Evolutionary conservation across 2,888 invertebrate species (phyloP).

Genomic region (Sphecodes monilicornis): DNA sequence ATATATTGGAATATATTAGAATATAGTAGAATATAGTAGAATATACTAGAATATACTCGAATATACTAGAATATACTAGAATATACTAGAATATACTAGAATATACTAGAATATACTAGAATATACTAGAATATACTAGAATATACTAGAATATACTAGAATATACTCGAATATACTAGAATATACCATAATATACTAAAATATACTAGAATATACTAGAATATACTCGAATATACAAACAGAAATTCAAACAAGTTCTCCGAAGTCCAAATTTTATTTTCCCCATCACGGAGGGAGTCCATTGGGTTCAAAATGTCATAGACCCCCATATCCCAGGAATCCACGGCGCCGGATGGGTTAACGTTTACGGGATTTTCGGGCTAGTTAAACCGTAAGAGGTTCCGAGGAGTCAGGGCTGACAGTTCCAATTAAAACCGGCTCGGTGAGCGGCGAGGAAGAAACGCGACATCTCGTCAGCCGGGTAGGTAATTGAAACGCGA

Average conservation of each 20-base stretch:
- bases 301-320: neutral
- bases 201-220: too few relatives aligned
- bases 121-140: too few relatives aligned
- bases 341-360: neutral
- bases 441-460: neutral
- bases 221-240: too few relatives aligned
- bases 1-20: too few relatives aligned
- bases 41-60: too few relatives aligned
- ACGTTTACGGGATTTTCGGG: conserved; percentile 31
- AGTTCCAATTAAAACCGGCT: neutral
- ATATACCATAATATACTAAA: too few relatives aligned
- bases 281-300: neutral
- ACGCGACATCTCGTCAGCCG: neutral
- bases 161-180: too few relatives aligned
- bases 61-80: too few relatives aligned
- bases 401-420: neutral
- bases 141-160: too few relatives aligned
- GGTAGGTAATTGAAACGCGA: conserved; percentile 11
- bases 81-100: too few relatives aligned
- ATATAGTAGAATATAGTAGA: too few relatives aligned
- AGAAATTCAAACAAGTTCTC: neutral
- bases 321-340: neutral
- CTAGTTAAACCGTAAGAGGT: conserved; percentile 33
- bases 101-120: too few relatives aligned
- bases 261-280: neutral